Evolutionary conservation across 2,113 vertebrate species (phyloP).

Genomic region (Ptyas mucosa): DNA sequence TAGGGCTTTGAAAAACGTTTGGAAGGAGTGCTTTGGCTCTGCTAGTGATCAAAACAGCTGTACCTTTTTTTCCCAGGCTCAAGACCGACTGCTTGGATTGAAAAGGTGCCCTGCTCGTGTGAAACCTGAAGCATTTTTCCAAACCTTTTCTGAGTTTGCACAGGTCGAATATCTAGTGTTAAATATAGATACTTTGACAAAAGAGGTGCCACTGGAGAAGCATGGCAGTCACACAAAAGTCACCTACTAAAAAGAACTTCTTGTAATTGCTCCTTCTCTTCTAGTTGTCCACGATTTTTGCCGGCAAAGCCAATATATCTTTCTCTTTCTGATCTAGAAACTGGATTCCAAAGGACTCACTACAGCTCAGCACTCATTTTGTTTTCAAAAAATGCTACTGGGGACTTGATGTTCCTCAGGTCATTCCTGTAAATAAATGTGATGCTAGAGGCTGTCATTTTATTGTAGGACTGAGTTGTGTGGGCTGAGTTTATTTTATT

Average conservation of each 20-base stretch:
- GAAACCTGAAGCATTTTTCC: background rate
- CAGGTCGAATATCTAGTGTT: background rate
- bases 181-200: background rate
- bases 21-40: background rate
- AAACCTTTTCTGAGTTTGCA: background rate
- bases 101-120: background rate
- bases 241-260: background rate
- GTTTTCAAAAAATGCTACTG: background rate
- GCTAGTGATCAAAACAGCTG: background rate
- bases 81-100: background rate
- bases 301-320: background rate
- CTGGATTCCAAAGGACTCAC: background rate
- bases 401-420: background rate
- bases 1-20: background rate
- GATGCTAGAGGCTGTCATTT: background rate
- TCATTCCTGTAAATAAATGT: background rate
- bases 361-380: background rate
- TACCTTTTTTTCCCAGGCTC: background rate
- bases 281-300: background rate
- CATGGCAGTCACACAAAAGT: background rate
- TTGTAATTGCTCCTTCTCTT: background rate
- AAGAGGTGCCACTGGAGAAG: background rate
- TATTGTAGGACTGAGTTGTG: background rate
- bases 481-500: conserved; percentile 18
- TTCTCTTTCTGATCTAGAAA: background rate